Conservation (phyloP, 53 echinoderm and acorn worm species). For the Holothuria scabra region DNA sequence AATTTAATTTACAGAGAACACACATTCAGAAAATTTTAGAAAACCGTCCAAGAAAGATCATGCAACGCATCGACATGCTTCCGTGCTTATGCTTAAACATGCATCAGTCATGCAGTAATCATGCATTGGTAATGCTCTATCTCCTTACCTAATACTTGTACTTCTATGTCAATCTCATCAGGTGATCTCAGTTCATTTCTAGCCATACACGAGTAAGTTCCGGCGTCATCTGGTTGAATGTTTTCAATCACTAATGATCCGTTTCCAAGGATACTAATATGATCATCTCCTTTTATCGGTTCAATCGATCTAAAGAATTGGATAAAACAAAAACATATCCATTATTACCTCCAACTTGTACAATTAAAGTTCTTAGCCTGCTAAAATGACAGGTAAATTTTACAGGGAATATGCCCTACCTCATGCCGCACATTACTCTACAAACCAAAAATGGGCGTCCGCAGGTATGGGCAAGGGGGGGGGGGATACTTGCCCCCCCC, state of each 20-base stretch:
- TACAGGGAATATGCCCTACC: too few relatives aligned
- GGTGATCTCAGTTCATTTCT: constrained; percentile 87
- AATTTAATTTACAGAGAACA: too few relatives aligned
- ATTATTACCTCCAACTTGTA: too few relatives aligned
- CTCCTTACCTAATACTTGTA: constrained; percentile 91
- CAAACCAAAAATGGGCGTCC: too few relatives aligned
- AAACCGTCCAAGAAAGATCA: background rate
- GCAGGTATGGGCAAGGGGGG: too few relatives aligned
- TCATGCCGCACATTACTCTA: too few relatives aligned
- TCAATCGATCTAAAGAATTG: constrained; percentile 49
- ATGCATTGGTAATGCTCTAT: constrained; percentile 36
- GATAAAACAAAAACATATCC: too few relatives aligned
- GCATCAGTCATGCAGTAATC: constrained; percentile 20
- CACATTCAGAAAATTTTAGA: background rate
- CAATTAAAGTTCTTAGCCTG: too few relatives aligned
- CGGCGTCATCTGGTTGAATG: constrained; percentile 79
- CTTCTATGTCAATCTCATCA: constrained; percentile 79
- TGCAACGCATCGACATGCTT: constrained; percentile 13
- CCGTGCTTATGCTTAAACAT: background rate
- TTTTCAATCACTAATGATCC: constrained; percentile 76
- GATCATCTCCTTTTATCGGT: constrained; percentile 56
- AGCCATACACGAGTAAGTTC: constrained; percentile 90
- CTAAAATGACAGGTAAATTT: too few relatives aligned
- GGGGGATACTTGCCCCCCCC: too few relatives aligned
- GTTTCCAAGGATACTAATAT: constrained; percentile 63